Percentiles rank a stretch among this genome's conserved stretches.
phyloP scores from a whole-genome alignment of 2,113 vertebrate species.

The Mesembrinibis cayennensis region DNA sequence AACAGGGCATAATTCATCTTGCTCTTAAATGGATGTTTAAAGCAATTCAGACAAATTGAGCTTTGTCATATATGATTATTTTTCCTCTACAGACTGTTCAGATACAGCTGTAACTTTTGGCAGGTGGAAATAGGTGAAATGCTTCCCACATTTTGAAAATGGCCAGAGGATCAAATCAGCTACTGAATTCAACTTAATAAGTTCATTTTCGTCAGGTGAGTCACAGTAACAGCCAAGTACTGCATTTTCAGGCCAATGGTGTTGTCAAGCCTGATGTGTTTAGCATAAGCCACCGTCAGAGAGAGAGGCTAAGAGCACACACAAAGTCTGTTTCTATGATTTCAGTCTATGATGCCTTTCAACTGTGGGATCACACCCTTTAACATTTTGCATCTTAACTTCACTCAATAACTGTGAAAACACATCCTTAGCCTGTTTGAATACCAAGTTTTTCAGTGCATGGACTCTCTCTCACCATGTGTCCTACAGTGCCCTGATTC shows the following conservation, averaged over 20 bases:
- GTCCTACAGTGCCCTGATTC: neutral
- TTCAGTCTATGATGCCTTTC: neutral
- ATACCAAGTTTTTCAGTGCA: rapidly evolving
- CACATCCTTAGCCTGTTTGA: neutral
- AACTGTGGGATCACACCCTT: neutral
- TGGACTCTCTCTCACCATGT: neutral
- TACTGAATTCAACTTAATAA: neutral
- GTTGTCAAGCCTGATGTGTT: neutral
- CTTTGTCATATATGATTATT: neutral
- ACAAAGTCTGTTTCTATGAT: neutral
- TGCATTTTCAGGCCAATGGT: neutral
- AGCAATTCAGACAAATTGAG: neutral
- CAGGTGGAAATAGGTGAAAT: neutral
- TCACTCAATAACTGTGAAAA: neutral
- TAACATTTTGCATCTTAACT: neutral
- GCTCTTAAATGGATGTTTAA: neutral
- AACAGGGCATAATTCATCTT: neutral
- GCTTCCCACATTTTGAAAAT: neutral
- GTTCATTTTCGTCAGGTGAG: neutral
- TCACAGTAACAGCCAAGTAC: neutral
- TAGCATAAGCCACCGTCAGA: neutral
- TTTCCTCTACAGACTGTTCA: neutral
- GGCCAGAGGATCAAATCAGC: neutral
- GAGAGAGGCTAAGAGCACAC: neutral
- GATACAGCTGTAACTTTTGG: neutral